Base-by-base conservation (phyloP, 2,113 vertebrate genomes). In the Grus americana region DNA sequence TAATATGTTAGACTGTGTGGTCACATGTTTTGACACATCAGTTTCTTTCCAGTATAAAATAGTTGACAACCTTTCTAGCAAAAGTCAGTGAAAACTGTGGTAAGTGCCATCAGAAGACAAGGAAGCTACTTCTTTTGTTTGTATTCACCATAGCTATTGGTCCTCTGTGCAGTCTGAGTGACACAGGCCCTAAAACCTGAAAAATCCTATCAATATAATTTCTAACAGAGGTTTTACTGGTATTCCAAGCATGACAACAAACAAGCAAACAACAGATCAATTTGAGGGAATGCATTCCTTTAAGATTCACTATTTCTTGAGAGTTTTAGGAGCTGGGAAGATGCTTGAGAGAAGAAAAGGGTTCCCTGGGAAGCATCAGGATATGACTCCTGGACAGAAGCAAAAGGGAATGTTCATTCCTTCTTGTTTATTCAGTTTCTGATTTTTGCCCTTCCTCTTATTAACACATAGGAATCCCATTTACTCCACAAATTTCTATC, bases 121-220 rank as follows among this genome's bases (percentile, higher is more conserved):
- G 9, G 11, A 84, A 92, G 4, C 5, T 55, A 12, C 38, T 66
- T 79, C 21, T 32, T 1, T 40, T 72, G 3, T 23, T 34, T n/a
- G 0, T 44, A 9, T n/a, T 82, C 2, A 18, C 14, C 18, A 22
- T 5, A 47, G 38, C 20, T 74, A 14, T 3, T 55, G 2, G 3
- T 86, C 11, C 2, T 88, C 11, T 66, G 3, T 32, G 30, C 40
- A 44, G 6, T 47, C 23, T 57, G 49, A 14, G 68, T 66, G 15
- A 10, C 11, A 23, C 3, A 3, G 18, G 9, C 13, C 63, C 55
- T 68, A 36, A 92, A 81, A 44, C 6, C 7, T 65, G 38, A 71
- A 71, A 74, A 85, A 67, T 13, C 30, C 3, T 27, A 23, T 44
- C 12, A 75, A 71, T 85, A 17, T 85, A 65, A 26, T 75, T 87